Evolutionary conservation across 2,113 vertebrate species (phyloP), one percentile per base, ranked within the genome.

Genomic region (Rhizomys pruinosus): DNA sequence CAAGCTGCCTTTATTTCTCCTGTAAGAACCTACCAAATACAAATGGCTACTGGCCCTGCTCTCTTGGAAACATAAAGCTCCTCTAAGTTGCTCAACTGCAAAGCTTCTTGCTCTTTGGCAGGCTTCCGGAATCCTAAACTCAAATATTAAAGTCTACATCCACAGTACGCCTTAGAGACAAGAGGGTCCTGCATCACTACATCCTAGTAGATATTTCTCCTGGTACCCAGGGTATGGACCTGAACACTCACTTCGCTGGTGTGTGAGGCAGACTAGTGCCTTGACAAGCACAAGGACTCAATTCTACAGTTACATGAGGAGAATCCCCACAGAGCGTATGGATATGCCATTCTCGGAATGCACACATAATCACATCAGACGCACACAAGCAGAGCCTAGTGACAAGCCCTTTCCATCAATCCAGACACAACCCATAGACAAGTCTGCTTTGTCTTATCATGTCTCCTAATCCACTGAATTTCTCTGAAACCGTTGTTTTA

Each of bases 171-270:
- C 22, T 47, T 34, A 42, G n/a, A 37, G n/a, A 9, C 34, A 79
- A 76, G 7, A 1, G 0, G 63, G 32, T 27, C 15, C 25, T 68
- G 34, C 3, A 0, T 29, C 52, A 42, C 17, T 20, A 1, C 1
- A 64, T 10, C 13, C 20, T 16, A 39, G 42, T 3, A 12, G 27
- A 84, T 63, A 27, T 19, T 29, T 74, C 71, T 55, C 15, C 37
- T 8, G 16, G 7, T 27, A 17, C 25, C 27, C 12, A 57, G 29
- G 20, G 32, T 5, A 25, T 19, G 13, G 29, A 1, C 5, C 29
- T 23, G 29, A 27, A 25, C 19, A 61, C 13, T 74, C 34, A 13
- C 29, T 79, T 89, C 42, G 29, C 42, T 27, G 42, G 25, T 7
- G 0, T 1, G 1, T 72, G 3, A 11, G 13, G 39, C 29, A 0